These are phyloP conservation scores for Orientallactaga sibirica DNA, from an alignment of 2,797 vertebrate species.

Conservation along the genomic window DNA sequence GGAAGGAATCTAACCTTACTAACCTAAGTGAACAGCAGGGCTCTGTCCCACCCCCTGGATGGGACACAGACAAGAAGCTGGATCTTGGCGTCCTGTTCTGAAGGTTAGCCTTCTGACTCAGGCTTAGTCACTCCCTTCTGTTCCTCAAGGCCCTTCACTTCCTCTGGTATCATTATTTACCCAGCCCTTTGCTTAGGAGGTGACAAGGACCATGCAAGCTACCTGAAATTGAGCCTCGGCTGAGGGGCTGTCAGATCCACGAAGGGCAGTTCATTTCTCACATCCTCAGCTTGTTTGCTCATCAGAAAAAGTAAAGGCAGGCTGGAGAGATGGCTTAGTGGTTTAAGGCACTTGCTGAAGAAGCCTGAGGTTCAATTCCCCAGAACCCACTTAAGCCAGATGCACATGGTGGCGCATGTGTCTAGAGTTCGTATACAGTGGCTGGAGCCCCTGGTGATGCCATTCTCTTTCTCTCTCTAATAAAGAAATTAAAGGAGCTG, in stretches of 20 bases:
- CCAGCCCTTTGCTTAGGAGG: background rate
- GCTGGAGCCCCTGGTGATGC: too few species aligned
- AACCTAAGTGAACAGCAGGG: background rate
- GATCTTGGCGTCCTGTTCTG: background rate
- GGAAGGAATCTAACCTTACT: slow-evolving; percentile 35
- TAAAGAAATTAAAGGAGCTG: too few species aligned
- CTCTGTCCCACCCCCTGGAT: background rate
- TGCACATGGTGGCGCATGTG: too few species aligned
- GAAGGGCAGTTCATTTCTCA: slow-evolving; percentile 7
- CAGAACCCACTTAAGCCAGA: too few species aligned
- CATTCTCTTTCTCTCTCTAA: too few species aligned
- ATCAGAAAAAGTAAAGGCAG: background rate
- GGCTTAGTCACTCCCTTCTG: background rate
- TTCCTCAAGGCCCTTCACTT: background rate
- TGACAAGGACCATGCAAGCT: background rate
- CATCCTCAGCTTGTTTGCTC: slow-evolving; percentile 2
- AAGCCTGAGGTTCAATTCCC: too few species aligned
- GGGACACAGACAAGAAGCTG: background rate
- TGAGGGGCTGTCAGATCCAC: background rate
- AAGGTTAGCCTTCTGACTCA: background rate
- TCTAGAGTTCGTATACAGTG: too few species aligned
- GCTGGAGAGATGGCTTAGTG: too few species aligned
- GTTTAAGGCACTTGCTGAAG: too few species aligned
- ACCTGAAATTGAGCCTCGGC: background rate
- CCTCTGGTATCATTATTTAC: slow-evolving; percentile 2